Evolutionary conservation across 1,140 invertebrate genomes (phyloP), one percentile per base, ranked within the genome.

Genomic region (Nasonia vitripennis): DNA sequence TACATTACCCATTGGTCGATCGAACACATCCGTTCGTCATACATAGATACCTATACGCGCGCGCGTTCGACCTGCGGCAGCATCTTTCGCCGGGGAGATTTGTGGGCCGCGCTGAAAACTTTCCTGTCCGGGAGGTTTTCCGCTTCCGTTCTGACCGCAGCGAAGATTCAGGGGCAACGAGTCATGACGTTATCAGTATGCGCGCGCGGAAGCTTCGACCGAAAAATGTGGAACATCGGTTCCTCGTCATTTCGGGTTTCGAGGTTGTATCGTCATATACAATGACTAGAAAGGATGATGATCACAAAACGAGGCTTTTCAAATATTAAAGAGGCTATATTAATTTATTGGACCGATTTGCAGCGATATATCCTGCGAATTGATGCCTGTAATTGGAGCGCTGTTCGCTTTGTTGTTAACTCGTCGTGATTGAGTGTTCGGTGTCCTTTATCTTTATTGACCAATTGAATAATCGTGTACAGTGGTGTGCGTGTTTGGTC

Each of bases 311-410:
- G 41, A 41, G 41, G 41, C 41, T 86, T 86, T 78, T 62, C 81
- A 74, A 85, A 82, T 88, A 37, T 80, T 70, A n/a, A 48, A 62
- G 20, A 34, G 62, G 62, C 62, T 70, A 27, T 27, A 27, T 27
- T 27, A 27, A 27, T 80, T 70, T n/a, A 80, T 80, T 34, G 37
- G 31, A 3, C n/a, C 34, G 34, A 45, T 70, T 68, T 20, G 55
- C 62, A 9, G 51, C 77, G 41, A 78, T 78, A 78, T 78, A 78
- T 62, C 27, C 14, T 12, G 2, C 23, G 51, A 10, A 71, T 81
- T 81, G 74, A 81, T 81, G 1, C 37, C n/a, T 81, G 68, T 73
- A 73, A 73, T 81, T 81, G 37, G 27, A 9, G 62, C 12, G 2
- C 20, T 20, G 20, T 14, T 17, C 55, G 48, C 12, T 48, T 27